These are phyloP conservation scores for Ophioderma brevispina DNA, from an alignment of 35 echinoderm and acorn worm genomes.

Conservation along the genomic window DNA sequence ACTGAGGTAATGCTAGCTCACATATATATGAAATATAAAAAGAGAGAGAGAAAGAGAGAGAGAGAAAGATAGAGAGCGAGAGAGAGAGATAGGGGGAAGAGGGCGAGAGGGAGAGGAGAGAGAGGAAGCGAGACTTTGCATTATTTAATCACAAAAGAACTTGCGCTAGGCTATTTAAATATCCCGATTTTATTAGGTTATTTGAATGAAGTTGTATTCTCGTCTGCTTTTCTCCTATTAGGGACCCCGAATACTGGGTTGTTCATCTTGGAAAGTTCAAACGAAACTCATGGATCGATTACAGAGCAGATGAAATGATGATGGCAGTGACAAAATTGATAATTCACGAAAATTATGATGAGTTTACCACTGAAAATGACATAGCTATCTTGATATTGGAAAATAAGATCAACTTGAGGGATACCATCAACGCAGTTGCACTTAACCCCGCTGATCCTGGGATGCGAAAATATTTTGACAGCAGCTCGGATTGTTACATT, in stretches of 20 bases:
- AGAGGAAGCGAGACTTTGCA: not conserved
- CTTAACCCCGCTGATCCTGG: not conserved
- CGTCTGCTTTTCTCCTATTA: not conserved
- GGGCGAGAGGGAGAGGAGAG: not conserved
- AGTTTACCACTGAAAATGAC: not conserved
- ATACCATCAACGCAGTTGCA: conserved; percentile 1
- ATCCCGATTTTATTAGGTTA: too few relatives aligned
- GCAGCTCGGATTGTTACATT: conserved; percentile 18
- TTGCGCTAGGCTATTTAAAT: not conserved
- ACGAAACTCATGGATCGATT: not conserved
- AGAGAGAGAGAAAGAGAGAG: not conserved
- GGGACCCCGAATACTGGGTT: not conserved
- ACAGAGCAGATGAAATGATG: not conserved
- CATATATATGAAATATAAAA: not conserved
- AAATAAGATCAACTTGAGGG: not conserved
- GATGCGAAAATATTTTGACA: not conserved
- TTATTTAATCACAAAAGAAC: not conserved
- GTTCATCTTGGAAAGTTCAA: not conserved
- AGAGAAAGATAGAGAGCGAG: not conserved
- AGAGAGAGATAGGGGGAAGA: not conserved
- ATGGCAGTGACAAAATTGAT: not conserved
- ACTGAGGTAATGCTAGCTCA: too few relatives aligned
- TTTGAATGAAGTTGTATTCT: too few relatives aligned
- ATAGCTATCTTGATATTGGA: conserved; percentile 9
- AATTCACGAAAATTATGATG: conserved; percentile 16